Evolutionary conservation across 2,888 invertebrate species (phyloP), one percentile per base, ranked within the genome.

Genomic region (Chamaedrilus cognettii): DNA sequence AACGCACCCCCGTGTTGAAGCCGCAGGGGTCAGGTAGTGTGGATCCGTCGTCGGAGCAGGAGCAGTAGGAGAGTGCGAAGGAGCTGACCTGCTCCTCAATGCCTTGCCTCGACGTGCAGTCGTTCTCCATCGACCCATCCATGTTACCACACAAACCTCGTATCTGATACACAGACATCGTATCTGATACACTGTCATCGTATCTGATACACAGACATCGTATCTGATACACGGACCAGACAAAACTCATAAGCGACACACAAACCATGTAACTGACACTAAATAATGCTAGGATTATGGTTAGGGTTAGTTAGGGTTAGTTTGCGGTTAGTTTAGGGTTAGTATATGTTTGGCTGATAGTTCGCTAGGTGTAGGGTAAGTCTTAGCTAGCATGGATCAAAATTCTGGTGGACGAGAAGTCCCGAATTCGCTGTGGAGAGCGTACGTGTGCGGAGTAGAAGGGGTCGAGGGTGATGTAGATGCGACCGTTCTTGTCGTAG

Each of bases 61-160:
- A 51, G 57, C 68, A 64, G 64, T 68, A 68, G 32, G 68, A 68
- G 64, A 68, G 64, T 23, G 68, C 68, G 42, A 68, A 68, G 31
- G 68, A 59, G 11, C 58, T 55, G 49, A 65, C 19, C n/a, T 31
- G 60, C 52, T 68, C 68, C 49, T 64, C 64, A 23, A 68, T 31
- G 32, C 59, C 71, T 51, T 65, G 65, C 31, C 62, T 69, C 3
- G 73, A 68, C 19, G 65, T 68, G 51, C 64, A 69, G 7, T 73
- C 73, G 63, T 73, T 66, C 42, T 55, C 35, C 23, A 72, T 59
- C 11, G 65, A 68, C 4, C 71, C 69, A 56, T 74, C 72, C 70
- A 70, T 71, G 82, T 94, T 93, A 1, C 94, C 94, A 79, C 94
- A 95, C 0, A 95, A 86, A 64, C 94, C 94, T 83, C 88, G 89